A percentile compares a stretch with the other conserved stretches of the same genome.
phyloP scores from a whole-genome alignment of 2,888 invertebrate species.

The Eristalis arbustorum region DNA sequence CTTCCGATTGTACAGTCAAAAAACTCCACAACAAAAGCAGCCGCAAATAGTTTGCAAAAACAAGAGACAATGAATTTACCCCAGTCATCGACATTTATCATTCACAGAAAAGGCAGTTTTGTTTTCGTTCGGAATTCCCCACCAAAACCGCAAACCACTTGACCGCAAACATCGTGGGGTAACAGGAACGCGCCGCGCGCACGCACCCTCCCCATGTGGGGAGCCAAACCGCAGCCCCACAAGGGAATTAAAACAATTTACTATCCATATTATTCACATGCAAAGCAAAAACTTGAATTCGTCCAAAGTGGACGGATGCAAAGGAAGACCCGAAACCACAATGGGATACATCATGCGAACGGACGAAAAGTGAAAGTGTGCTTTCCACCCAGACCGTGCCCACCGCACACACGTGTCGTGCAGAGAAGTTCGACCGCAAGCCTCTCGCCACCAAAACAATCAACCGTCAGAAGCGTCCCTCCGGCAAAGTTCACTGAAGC shows the following conservation, averaged over 20 bases:
- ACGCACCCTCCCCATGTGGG: not conserved
- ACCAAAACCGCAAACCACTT: not conserved
- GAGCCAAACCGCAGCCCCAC: not conserved
- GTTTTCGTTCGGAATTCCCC: not conserved
- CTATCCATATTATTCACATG: not conserved
- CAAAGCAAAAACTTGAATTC: not conserved
- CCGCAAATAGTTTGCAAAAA: not conserved
- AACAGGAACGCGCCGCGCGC: not conserved
- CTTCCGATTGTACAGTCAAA: not conserved
- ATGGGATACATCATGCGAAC: not conserved
- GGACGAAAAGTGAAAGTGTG: not conserved
- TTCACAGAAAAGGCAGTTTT: not conserved
- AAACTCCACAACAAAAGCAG: not conserved
- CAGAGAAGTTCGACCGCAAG: conserved; percentile 44
- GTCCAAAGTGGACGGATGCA: not conserved
- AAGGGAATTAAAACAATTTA: not conserved
- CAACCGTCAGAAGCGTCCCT: conserved; percentile 6
- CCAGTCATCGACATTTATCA: not conserved
- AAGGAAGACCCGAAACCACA: not conserved
- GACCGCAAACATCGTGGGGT: not conserved
- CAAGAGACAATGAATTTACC: too few species aligned
- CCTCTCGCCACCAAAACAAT: conserved; percentile 15
- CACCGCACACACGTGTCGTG: not conserved
- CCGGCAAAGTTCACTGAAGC: not conserved
- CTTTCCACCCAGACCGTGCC: not conserved